Conservation (phyloP, 1,140 invertebrate genomes). For the Temnothorax longispinosus region DNA sequence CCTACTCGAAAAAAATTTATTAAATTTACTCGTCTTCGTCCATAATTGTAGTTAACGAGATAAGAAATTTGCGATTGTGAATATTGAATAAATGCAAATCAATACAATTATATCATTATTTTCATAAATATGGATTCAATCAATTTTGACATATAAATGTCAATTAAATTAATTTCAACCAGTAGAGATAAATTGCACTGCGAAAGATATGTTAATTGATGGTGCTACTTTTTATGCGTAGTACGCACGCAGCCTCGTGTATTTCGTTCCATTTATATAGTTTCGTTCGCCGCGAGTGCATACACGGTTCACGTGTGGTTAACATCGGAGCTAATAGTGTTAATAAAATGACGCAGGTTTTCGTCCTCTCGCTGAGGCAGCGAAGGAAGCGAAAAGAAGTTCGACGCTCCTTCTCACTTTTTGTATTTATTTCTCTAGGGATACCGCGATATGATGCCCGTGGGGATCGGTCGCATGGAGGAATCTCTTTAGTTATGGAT, state of each 20-base stretch:
- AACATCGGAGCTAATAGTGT: conserved; percentile 53
- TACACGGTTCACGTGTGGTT: conserved; percentile 19
- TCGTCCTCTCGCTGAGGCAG: not conserved
- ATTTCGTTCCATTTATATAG: conserved; percentile 34
- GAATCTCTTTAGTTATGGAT: conserved; percentile 62
- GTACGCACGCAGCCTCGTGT: not conserved
- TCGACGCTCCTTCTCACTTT: not conserved
- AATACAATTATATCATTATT: not conserved
- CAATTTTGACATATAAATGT: not conserved
- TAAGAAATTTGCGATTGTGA: not conserved
- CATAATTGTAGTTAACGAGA: not conserved
- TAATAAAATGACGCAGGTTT: conserved; percentile 52
- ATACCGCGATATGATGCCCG: conserved; percentile 27
- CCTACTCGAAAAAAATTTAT: not conserved
- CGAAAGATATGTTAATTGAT: conserved; percentile 1
- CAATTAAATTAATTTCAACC: not conserved
- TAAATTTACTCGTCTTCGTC: not conserved
- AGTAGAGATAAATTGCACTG: not conserved
- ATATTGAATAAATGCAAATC: not conserved
- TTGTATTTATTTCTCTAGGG: conserved; percentile 39
- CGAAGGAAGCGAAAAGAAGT: not conserved
- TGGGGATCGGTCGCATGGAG: conserved; percentile 38
- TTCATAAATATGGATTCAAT: not conserved
- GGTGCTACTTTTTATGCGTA: not conserved
- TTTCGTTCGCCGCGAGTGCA: not conserved